Base-by-base conservation (phyloP, 2,113 vertebrate species). In the Calidris pygmaea region DNA sequence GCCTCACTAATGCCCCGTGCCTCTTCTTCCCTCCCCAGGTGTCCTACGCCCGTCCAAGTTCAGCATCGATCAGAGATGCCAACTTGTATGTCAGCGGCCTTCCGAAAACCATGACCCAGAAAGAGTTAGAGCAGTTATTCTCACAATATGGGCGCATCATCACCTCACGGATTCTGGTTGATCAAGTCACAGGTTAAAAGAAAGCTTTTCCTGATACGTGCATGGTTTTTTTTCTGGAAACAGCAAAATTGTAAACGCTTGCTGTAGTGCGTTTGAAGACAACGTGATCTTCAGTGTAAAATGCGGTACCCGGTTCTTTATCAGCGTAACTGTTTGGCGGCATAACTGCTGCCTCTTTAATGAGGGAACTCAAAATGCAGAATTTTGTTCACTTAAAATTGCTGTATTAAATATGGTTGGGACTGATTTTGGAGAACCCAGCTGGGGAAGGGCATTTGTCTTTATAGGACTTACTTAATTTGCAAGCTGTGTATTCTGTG, bases 121-220 rank as follows among this genome's bases (percentile, higher is more conserved):
- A 99, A 97, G 99, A 99, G 90, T 98, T 99, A 97, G 99, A 99
- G 97, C 99, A 99, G 98, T 99, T 99, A 94, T 99, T 99, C 98
- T 99, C 99, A 87, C 99, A 99, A 98, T 99, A 99, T 29, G 99
- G 99, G 93, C 99, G 99, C 97, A 99, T 99, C 98, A 99, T 99
- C 98, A 99, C 99, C 98, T 99, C 99, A 95, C 98, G 99, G 95
- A 99, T 99, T 98, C 99, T 99, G 95, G 99, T 99, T 96, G 99
- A 99, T 98, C 99, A 99, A 99, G 99, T 99, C 98, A 99, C 99
- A 99, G 99, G 99, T 99, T 97, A 91, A 96, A 91, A 93, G n/a
- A 88, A 34, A 70, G n/a, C 48, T 92, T 94, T 81, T 37, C 52
- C 85, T 35, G 8, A 62, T 89, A 26, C 0, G 0, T 45, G 81